Percentiles rank a stretch among this genome's conserved stretches.
Conservation (phyloP, 2,113 vertebrate genomes). For the Arvicanthis niloticus region DNA sequence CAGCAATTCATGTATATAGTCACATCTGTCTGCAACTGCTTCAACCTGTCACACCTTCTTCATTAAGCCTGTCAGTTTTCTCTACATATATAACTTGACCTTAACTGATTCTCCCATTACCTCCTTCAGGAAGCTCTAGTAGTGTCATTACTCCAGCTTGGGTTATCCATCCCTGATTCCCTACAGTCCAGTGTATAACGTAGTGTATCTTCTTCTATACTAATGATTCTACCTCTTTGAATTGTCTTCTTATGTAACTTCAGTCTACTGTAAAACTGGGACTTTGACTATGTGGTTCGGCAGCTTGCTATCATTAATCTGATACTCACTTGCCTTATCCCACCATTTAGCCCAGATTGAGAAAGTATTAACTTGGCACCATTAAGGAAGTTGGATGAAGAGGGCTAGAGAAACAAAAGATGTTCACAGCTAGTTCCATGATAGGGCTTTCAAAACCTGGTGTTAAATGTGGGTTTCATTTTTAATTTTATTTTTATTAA, state of each 20-base stretch:
- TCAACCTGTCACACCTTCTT: neutral
- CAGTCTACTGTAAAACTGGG: neutral
- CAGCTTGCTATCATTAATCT: neutral
- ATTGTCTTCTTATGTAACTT: neutral
- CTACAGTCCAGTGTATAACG: no score
- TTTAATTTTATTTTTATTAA: neutral
- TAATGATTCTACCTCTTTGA: neutral
- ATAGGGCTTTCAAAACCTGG: neutral
- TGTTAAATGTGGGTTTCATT: neutral
- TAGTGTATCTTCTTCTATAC: rapidly evolving
- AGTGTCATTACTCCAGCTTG: no score
- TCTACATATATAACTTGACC: neutral
- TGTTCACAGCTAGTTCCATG: neutral
- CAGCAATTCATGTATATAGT: neutral
- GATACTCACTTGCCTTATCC: neutral
- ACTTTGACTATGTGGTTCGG: no score
- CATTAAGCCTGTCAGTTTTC: neutral
- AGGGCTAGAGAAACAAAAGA: neutral
- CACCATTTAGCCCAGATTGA: neutral
- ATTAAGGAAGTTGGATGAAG: neutral
- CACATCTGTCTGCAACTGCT: neutral
- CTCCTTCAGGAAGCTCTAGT: no score
- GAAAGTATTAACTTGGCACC: neutral
- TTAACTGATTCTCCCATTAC: neutral
- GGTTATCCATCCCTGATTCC: no score